Base-by-base conservation (phyloP, 2,113 vertebrate genomes). In the Lipotes vexillifer region DNA sequence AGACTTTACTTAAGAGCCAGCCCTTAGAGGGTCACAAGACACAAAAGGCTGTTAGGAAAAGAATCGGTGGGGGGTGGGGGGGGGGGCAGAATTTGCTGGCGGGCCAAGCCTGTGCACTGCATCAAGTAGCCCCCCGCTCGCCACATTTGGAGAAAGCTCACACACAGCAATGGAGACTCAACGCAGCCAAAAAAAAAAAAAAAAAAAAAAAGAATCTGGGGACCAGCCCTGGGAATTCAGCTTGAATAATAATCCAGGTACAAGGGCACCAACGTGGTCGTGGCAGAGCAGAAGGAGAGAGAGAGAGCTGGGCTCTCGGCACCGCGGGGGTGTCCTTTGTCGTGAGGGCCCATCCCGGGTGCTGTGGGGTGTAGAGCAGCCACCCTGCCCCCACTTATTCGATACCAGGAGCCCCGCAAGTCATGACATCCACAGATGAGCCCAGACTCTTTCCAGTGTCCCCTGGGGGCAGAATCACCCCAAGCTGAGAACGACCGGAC, bases 41-140 rank as follows among this genome's bases (percentile, higher is more conserved):
- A 41, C 14, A 3, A 38, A 52, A 27, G 27, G 49, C 4, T 13
- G 36, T 57, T 69, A n/a, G 75, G 49, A 44, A 69, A 17, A 27
- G 55, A 21, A 57, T 57, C 6, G 5, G 17, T 6, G 18, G 55
- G 18, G 55, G 0, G 0, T 1, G 49, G 4, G 49, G 49, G 3
- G 4, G 46, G 46, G 12, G 3, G 49, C 49, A 52, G 49, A 57
- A 18, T 57, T n/a, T n/a, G n/a, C n/a, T n/a, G n/a, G n/a, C n/a
- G n/a, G n/a, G n/a, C n/a, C n/a, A 52, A 52, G 5, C 15, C 52
- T 5, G 15, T 1, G 15, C 52, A 52, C 15, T 52, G 52, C 52
- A 18, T 15, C 52, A 52, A 52, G 52, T 52, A 52, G 52, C 4
- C 52, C 52, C 49, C 49, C 5, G 1, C 52, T 52, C 15, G 52